phyloP scores from a whole-genome alignment of 2,888 invertebrate species.

The Chrysina gloriosa region DNA sequence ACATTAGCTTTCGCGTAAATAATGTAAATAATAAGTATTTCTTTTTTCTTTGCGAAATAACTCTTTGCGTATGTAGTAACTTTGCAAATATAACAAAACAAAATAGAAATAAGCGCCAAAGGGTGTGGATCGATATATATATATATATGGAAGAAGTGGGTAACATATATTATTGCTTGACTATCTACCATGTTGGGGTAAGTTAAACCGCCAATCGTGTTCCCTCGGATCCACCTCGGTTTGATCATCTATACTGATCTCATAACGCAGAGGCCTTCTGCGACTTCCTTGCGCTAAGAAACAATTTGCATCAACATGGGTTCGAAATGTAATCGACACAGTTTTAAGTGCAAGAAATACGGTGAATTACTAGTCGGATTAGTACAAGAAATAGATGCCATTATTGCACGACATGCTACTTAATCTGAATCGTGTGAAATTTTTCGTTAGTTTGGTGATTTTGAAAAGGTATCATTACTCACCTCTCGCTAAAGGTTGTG shows the following conservation, averaged over 20 bases:
- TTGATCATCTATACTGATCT: constrained; percentile 69
- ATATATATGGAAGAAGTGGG: constrained; percentile 21
- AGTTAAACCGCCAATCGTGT: constrained; percentile 69
- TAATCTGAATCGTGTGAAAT: too few species aligned
- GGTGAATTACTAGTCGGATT: neutral
- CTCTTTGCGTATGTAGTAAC: constrained; percentile 14
- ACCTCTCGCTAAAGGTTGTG: constrained; percentile 45
- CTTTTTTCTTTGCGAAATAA: too few species aligned
- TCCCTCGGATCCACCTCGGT: constrained; percentile 68
- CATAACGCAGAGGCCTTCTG: constrained; percentile 66
- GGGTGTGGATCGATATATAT: constrained; percentile 29
- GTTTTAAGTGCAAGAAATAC: neutral
- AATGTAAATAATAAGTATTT: too few species aligned
- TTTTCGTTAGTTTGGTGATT: too few species aligned
- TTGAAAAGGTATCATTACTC: too few species aligned
- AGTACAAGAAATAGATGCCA: neutral
- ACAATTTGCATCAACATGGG: constrained; percentile 40
- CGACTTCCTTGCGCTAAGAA: constrained; percentile 60
- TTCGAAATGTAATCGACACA: constrained; percentile 12
- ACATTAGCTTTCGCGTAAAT: too few species aligned
- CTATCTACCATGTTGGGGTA: constrained; percentile 65
- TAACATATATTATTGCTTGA: constrained; percentile 43
- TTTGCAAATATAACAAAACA: neutral
- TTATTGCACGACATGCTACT: neutral
- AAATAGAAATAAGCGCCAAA: constrained; percentile 30